Evolutionary conservation across 1,140 invertebrate species (phyloP).

Genomic region (Grapholita molesta): DNA sequence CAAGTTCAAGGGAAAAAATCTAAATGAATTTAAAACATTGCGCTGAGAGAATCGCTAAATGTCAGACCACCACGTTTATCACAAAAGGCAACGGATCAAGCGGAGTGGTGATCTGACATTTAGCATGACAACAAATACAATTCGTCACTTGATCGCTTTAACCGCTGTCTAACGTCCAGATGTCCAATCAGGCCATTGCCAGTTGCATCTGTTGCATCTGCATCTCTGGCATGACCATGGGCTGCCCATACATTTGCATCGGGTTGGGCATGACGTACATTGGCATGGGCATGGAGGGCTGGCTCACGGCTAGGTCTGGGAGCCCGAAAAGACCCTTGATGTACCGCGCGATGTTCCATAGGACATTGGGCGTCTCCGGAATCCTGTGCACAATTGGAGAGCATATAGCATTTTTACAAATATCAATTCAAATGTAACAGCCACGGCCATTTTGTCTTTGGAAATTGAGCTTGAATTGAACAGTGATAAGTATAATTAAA

Average conservation of each 20-base stretch:
- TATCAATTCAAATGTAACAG: constrained; percentile 49
- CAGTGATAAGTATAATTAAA: no score
- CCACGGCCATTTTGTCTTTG: neutral
- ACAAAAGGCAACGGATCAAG: constrained; percentile 51
- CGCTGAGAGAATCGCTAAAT: constrained; percentile 56
- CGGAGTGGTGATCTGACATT: constrained; percentile 69
- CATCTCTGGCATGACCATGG: constrained; percentile 26
- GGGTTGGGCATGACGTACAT: constrained; percentile 53
- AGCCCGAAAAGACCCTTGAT: constrained; percentile 72
- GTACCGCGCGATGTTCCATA: constrained; percentile 75
- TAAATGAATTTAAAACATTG: constrained; percentile 57
- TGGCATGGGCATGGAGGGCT: constrained; percentile 61
- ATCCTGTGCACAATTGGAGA: constrained; percentile 55
- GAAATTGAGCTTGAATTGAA: no score
- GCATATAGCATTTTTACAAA: constrained; percentile 39
- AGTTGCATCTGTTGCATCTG: constrained; percentile 22
- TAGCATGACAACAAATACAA: constrained; percentile 46
- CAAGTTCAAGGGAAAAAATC: constrained; percentile 31
- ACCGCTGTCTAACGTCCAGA: constrained; percentile 32
- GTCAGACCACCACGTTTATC: constrained; percentile 62
- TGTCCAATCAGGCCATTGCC: constrained; percentile 67
- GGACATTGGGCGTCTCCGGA: constrained; percentile 72
- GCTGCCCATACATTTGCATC: constrained; percentile 49
- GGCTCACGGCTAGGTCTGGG: constrained; percentile 52
- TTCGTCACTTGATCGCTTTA: constrained; percentile 63